These are phyloP conservation scores for Apis cerana DNA, from an alignment of 1,140 invertebrate genomes.

Conservation along the genomic window DNA sequence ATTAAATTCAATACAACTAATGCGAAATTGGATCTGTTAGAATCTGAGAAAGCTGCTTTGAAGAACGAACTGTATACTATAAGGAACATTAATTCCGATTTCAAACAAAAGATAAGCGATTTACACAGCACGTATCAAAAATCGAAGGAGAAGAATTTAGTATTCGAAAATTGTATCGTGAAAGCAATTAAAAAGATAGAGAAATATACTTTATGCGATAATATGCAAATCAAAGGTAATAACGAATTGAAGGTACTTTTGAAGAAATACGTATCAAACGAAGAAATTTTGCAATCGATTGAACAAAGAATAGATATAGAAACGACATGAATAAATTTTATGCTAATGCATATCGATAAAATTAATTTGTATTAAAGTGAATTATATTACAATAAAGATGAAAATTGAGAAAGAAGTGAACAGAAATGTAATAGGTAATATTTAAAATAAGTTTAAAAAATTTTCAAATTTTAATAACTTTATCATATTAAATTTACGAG, in stretches of 20 bases:
- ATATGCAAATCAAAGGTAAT: not conserved
- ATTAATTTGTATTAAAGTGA: not conserved
- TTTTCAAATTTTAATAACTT: no score
- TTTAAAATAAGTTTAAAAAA: no score
- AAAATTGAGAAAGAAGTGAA: not conserved
- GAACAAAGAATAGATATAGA: not conserved
- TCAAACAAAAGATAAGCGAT: slow-evolving; percentile 39
- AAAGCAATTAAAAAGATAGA: slow-evolving; percentile 38
- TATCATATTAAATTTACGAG: not conserved
- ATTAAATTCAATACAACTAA: slow-evolving; percentile 27
- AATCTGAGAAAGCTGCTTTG: slow-evolving; percentile 52
- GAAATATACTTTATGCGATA: slow-evolving; percentile 19
- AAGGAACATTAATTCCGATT: slow-evolving; percentile 52
- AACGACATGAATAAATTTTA: not conserved
- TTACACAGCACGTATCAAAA: slow-evolving; percentile 46
- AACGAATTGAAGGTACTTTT: slow-evolving; percentile 35
- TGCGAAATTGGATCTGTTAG: slow-evolving; percentile 41
- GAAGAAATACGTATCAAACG: slow-evolving; percentile 31
- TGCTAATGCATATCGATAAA: not conserved
- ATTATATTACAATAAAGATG: not conserved
- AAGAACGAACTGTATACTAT: slow-evolving; percentile 58
- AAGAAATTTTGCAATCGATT: slow-evolving; percentile 33
- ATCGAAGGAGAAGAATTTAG: slow-evolving; percentile 27
- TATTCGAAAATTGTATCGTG: slow-evolving; percentile 31
- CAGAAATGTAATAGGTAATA: not conserved